These are phyloP conservation scores for Rhincodon typus DNA, from an alignment of 2,797 vertebrate genomes.

Conservation along the genomic window DNA sequence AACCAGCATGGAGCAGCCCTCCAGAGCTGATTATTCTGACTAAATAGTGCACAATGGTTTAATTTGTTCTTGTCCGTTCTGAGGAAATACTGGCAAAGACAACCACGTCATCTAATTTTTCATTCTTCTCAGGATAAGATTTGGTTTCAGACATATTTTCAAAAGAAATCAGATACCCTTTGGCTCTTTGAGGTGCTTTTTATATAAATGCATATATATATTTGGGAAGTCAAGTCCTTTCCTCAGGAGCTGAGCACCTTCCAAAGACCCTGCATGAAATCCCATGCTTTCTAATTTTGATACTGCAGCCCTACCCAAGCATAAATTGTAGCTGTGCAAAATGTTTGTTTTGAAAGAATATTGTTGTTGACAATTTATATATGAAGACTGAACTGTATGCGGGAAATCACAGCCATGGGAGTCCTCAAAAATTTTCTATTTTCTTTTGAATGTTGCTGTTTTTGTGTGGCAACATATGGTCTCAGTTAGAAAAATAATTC, in stretches of 20 bases:
- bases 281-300: not conserved
- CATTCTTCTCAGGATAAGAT: too few relatives aligned
- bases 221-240: not conserved
- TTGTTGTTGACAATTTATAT: not conserved
- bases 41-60: constrained; percentile 17
- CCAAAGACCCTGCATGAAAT: not conserved
- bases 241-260: not conserved
- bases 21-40: not conserved
- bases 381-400: not conserved
- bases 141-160: not conserved
- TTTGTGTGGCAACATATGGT: not conserved
- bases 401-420: not conserved
- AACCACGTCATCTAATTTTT: not conserved
- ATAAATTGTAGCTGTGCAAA: too few relatives aligned
- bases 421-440: not conserved
- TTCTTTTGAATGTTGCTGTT: not conserved
- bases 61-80: not conserved
- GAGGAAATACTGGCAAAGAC: not conserved
- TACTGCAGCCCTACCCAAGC: not conserved
- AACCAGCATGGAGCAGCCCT: not conserved
- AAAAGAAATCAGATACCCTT: not conserved
- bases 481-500: not conserved
- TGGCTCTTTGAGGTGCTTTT: not conserved
- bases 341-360: not conserved
- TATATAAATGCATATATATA: not conserved